Evolutionary conservation across 2,797 vertebrate species (phyloP).

Genomic region (Sarcoramphus papa): DNA sequence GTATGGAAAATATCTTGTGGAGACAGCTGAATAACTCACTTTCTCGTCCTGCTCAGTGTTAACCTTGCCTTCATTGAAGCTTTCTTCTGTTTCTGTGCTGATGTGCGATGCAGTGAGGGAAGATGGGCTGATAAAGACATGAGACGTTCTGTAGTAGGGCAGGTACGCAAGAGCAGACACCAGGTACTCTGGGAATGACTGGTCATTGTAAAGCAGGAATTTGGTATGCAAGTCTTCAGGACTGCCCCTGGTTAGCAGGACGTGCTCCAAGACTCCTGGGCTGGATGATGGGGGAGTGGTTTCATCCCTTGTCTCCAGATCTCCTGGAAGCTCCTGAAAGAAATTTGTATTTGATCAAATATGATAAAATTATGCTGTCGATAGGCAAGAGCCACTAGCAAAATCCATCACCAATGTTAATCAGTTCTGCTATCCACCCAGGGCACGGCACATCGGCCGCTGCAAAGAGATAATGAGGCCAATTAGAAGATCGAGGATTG

Average conservation of each 20-base stretch:
- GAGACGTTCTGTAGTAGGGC: constrained; percentile 46
- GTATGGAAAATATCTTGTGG: constrained; percentile 22
- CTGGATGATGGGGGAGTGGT: background rate
- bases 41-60: background rate
- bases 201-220: background rate
- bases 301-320: background rate
- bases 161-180: background rate
- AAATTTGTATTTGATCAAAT: background rate
- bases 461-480: background rate
- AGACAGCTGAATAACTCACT: background rate
- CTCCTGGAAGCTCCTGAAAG: background rate
- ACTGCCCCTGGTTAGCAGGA: background rate
- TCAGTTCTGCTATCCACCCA: background rate
- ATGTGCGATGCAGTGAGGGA: background rate
- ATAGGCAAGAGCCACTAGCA: background rate
- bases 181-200: background rate
- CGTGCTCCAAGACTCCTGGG: background rate
- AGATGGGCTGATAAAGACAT: background rate
- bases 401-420: background rate
- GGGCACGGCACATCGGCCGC: rapidly evolving
- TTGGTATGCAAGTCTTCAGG: background rate
- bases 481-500: background rate
- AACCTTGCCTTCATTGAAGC: background rate
- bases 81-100: background rate
- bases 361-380: background rate